phyloP scores from a whole-genome alignment of 2,888 invertebrate genomes.

The Philonicus albiceps region DNA sequence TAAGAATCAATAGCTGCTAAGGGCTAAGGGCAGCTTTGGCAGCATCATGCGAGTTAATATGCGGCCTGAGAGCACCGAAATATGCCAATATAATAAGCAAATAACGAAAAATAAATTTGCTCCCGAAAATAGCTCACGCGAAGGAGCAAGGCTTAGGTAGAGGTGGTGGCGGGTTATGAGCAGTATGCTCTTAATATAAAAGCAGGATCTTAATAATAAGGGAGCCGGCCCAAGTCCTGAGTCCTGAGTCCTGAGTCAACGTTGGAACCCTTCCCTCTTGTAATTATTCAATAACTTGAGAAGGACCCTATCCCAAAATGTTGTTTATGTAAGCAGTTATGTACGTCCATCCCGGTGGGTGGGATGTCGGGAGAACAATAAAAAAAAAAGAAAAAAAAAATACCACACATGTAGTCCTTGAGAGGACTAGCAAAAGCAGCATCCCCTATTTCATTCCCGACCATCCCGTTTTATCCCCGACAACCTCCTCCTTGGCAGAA shows the following conservation, averaged over 20 bases:
- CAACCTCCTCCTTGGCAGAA: background rate
- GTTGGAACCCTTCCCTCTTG: background rate
- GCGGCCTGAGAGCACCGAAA: background rate
- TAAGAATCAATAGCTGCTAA: background rate
- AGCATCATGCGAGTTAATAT: background rate
- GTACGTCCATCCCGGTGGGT: background rate
- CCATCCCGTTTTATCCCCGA: background rate
- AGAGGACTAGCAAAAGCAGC: background rate
- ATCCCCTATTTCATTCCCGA: background rate
- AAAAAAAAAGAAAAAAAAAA: background rate
- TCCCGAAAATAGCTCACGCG: background rate
- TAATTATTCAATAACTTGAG: constrained; percentile 33
- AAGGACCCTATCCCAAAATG: background rate
- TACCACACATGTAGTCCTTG: background rate
- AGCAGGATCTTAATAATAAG: constrained; percentile 24
- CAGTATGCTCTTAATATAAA: constrained; percentile 24
- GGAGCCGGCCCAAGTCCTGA: no score
- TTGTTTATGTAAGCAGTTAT: constrained; percentile 28
- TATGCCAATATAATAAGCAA: constrained; percentile 33
- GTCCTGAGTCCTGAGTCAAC: constrained; percentile 3
- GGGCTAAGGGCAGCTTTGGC: background rate
- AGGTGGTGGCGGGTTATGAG: background rate
- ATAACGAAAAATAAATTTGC: constrained; percentile 24
- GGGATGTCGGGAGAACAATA: background rate
- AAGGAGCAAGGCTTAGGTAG: background rate